Percentiles rank a stretch among this genome's conserved stretches.
Conservation (phyloP, 1,140 invertebrate species). For the Coboldia fuscipes region DNA sequence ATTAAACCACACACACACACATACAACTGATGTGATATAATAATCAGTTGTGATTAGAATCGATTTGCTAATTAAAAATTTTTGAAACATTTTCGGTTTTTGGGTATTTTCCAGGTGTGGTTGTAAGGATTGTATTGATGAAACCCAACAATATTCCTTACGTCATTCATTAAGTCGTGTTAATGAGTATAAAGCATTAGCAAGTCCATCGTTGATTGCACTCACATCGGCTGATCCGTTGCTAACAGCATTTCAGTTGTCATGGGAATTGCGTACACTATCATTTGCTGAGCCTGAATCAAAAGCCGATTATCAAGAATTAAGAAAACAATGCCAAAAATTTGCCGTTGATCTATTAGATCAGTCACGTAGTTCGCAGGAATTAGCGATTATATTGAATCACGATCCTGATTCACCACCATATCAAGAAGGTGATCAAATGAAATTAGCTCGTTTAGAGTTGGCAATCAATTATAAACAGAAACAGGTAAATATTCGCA, state of each 20-base stretch:
- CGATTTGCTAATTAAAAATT: neutral
- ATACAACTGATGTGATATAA: neutral
- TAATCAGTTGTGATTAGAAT: neutral
- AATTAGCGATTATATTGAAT: slow-evolving; percentile 80
- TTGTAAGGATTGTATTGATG: slow-evolving; percentile 53
- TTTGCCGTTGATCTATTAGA: slow-evolving; percentile 79
- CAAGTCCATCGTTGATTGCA: slow-evolving; percentile 75
- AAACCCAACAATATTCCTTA: slow-evolving; percentile 51
- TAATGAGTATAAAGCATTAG: slow-evolving; percentile 78
- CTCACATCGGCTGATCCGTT: slow-evolving; percentile 69
- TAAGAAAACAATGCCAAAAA: slow-evolving; percentile 67
- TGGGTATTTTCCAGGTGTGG: slow-evolving; percentile 34
- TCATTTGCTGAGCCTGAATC: slow-evolving; percentile 59
- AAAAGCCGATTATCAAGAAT: slow-evolving; percentile 53
- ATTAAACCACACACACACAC: no score
- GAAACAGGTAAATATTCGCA: slow-evolving; percentile 74
- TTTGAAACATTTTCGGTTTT: neutral
- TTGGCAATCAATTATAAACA: slow-evolving; percentile 82
- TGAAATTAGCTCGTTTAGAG: slow-evolving; percentile 61
- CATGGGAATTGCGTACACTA: slow-evolving; percentile 58
- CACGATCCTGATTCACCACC: slow-evolving; percentile 48
- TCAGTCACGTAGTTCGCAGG: slow-evolving; percentile 72
- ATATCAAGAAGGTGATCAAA: slow-evolving; percentile 44
- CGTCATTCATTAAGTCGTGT: slow-evolving; percentile 72
- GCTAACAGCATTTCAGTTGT: slow-evolving; percentile 60